phyloP scores from a whole-genome alignment of 2,797 vertebrate genomes.

The Cetoscarus ocellatus region DNA sequence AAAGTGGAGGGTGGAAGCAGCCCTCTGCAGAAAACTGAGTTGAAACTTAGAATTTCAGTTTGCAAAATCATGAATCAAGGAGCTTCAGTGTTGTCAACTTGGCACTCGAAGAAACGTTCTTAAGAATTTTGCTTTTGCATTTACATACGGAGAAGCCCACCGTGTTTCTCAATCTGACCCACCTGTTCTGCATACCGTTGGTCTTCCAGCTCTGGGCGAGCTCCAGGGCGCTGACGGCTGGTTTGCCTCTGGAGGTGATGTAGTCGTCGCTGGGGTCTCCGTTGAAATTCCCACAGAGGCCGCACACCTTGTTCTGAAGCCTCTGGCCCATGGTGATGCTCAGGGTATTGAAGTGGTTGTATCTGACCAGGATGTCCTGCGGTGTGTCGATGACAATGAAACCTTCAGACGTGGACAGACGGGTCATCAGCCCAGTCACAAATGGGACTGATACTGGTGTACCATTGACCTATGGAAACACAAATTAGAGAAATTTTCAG shows the following conservation, averaged over 20 bases:
- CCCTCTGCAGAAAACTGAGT: too few species aligned
- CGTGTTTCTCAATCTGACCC: neutral
- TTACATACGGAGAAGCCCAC: too few species aligned
- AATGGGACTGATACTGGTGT: conserved; percentile 95
- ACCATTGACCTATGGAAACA: conserved; percentile 90
- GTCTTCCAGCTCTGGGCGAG: conserved; percentile 99
- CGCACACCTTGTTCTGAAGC: conserved; percentile 97
- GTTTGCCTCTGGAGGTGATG: conserved; percentile 93
- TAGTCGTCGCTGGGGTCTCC: conserved; percentile 94
- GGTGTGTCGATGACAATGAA: conserved; percentile 97
- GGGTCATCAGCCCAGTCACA: conserved; percentile 93
- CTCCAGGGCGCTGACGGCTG: conserved; percentile 91
- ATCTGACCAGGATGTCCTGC: conserved; percentile 96
- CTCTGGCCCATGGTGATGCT: conserved; percentile 94
- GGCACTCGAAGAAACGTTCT: too few species aligned
- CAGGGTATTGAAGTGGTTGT: conserved; percentile 96
- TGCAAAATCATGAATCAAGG: too few species aligned
- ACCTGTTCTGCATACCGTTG: conserved; percentile 99
- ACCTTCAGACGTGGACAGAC: conserved; percentile 94
- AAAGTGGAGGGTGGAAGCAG: too few species aligned
- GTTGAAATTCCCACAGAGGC: conserved; percentile 98
- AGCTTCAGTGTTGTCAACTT: too few species aligned
- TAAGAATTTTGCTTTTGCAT: too few species aligned
- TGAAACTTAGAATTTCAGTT: too few species aligned
- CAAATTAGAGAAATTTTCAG: neutral